Base-by-base conservation (phyloP, 2,888 invertebrate genomes). In the Xylocampa areola region DNA sequence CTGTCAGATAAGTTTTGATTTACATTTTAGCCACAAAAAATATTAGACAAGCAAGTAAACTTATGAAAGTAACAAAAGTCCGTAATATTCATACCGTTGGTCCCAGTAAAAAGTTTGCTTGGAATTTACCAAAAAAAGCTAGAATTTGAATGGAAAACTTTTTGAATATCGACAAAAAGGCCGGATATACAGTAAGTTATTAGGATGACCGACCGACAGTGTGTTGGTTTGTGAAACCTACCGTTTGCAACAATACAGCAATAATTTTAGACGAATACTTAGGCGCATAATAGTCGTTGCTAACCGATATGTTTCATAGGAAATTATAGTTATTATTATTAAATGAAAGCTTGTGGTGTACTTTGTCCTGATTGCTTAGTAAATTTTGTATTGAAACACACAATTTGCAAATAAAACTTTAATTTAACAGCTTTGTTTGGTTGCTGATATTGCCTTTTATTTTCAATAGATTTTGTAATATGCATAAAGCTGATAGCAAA, bases 281-380 rank as follows among this genome's bases (percentile, higher is more conserved):
- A 83, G 88, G 89, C 79, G 87, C 59, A 45, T 82, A 80, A 83
- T 81, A 71, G 78, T 73, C 74, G 76, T 83, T 82, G 73, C 67
- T 77, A 73, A 53, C 70, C 62, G 11, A 63, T 75, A 81, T 87
- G 85, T 82, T 84, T 85, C 82, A 73, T 77, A 77, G 70, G 62
- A 76, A 83, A 73, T 81, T 81, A 81, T 78, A 59, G 67, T 59
- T 73, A 71, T 67, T 73, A 71, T 67, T 73, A 49, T 68, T 49
- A 61, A 66, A 57, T 41, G 43, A 64, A 72, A 68, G 29, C 30
- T 43, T 58, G 17, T 7, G 8, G 41, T 68, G 49, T 33, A 49
- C 39, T 43, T 55, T 27, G 55, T 32, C 30, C 25, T n/a, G 13
- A 47, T 43, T 32, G n/a, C 10, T 5, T 10, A 36, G 5, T 25